phyloP scores from a whole-genome alignment of 1,140 invertebrate species.

The Drosophila biarmipes region DNA sequence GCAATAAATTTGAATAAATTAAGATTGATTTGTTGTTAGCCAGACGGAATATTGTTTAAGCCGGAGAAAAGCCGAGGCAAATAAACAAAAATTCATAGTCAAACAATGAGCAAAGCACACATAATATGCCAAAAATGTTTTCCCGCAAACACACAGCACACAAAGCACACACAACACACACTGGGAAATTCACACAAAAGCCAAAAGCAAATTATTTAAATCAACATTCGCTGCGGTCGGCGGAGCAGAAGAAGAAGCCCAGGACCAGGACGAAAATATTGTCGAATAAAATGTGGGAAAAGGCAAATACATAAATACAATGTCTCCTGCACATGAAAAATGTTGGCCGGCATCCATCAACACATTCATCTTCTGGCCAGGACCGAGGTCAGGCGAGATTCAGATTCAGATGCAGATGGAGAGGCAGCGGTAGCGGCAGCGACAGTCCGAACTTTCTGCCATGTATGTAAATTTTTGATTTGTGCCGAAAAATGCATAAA shows the following conservation, averaged over 20 bases:
- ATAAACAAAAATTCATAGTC: slow-evolving; percentile 65
- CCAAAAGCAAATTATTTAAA: slow-evolving; percentile 78
- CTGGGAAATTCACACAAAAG: slow-evolving; percentile 54
- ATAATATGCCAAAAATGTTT: slow-evolving; percentile 65
- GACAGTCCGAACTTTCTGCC: slow-evolving; percentile 53
- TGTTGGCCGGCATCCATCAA: slow-evolving; percentile 46
- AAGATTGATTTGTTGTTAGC: slow-evolving; percentile 70
- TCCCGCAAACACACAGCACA: slow-evolving; percentile 27
- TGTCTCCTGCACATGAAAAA: slow-evolving; percentile 63
- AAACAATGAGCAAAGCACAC: slow-evolving; percentile 63
- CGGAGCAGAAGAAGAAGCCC: slow-evolving; percentile 30
- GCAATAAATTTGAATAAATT: slow-evolving; percentile 78
- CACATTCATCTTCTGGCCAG: slow-evolving; percentile 46
- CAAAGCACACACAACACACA: slow-evolving; percentile 38
- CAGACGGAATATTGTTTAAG: slow-evolving; percentile 33
- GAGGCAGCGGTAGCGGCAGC: slow-evolving; percentile 2
- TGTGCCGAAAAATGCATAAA: slow-evolving; percentile 82
- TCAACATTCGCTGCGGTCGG: slow-evolving; percentile 47
- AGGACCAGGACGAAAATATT: slow-evolving; percentile 50
- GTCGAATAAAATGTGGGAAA: slow-evolving; percentile 72
- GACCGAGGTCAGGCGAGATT: background rate
- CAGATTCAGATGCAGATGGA: background rate
- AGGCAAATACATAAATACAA: slow-evolving; percentile 57
- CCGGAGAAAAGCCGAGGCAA: slow-evolving; percentile 46
- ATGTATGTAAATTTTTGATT: slow-evolving; percentile 82